Evolutionary conservation across 2,113 vertebrate genomes (phyloP), one percentile per base, ranked within the genome.

Genomic region (Eulemur macaco): DNA sequence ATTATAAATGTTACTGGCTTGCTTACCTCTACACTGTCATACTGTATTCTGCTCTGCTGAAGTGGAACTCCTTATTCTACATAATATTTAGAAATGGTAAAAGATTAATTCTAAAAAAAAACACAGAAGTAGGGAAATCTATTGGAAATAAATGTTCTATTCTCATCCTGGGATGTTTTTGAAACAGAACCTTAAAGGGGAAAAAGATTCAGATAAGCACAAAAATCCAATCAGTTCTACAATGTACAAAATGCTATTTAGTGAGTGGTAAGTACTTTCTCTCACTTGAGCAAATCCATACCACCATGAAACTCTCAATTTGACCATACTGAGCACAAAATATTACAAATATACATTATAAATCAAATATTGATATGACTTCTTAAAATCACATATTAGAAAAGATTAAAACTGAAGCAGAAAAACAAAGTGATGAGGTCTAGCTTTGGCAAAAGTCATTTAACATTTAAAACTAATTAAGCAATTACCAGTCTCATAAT

Each of bases 201-300:
- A 74, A 50, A 42, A 63, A 82, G 18, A 66, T 42, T 5, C 31
- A 78, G 17, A 39, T 64, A 50, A 27, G 68, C 0, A 29, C 14
- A 71, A 54, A 64, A 85, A 27, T 25, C 2, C 1, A 77, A 9
- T 39, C 15, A 37, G n/a, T 73, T 92, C 6, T 92, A 15, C 37
- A 85, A 39, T 71, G 63, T 42, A 56, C 15, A 63, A 78, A 50
- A 58, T 52, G 2, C 9, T 88, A 21, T 68, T 83, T 68, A 69
- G 60, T 52, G 23, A 76, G 39, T 76, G 10, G 10, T 78, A 34
- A 39, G 27, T 83, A 25, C 12, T 68, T 92, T 66, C 18, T 45
- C 3, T n/a, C 15, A 25, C 8, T 50, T n/a, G 8, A 66, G 8
- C 8, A 64, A 60, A 66, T 4, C 0, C 18, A 25, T n/a, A n/a